These are phyloP conservation scores for Eupithecia abbreviata DNA, from an alignment of 2,888 invertebrate genomes.

Conservation along the genomic window DNA sequence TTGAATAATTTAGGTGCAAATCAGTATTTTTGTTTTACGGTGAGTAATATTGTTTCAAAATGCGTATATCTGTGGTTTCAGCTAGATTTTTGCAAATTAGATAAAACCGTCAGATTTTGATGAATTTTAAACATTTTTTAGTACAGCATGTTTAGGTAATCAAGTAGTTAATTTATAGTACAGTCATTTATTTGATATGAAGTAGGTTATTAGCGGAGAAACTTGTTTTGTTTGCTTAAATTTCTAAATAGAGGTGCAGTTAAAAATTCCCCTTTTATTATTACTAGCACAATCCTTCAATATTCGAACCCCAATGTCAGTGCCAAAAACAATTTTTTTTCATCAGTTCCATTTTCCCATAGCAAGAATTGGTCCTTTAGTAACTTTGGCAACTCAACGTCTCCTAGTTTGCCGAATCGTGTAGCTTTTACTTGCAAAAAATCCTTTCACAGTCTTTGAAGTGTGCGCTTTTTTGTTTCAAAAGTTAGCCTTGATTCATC, in stretches of 20 bases:
- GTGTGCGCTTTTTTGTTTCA: constrained; percentile 12
- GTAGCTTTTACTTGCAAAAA: constrained; percentile 18
- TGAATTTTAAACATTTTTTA: constrained; percentile 7
- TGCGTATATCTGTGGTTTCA: background rate
- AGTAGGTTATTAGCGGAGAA: constrained; percentile 11
- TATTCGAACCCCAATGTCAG: constrained; percentile 14
- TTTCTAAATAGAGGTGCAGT: constrained; percentile 12
- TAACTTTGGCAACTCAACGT: constrained; percentile 14
- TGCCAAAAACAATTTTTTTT: constrained; percentile 19
- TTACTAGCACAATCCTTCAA: constrained; percentile 13
- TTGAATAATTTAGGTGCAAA: constrained; percentile 12
- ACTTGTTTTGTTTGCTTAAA: constrained; percentile 12
- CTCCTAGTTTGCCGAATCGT: constrained; percentile 10
- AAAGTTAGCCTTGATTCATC: constrained; percentile 18
- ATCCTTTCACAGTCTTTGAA: constrained; percentile 18
- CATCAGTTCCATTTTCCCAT: constrained; percentile 20
- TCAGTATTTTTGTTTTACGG: constrained; percentile 4
- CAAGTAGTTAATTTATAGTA: background rate
- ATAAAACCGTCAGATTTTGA: constrained; percentile 2
- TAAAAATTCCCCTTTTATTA: constrained; percentile 15
- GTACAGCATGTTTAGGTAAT: constrained; percentile 12
- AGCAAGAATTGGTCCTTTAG: constrained; percentile 17
- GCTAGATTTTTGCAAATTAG: background rate
- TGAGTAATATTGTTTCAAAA: too few species aligned
- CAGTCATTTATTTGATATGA: constrained; percentile 10